A percentile compares a stretch with the other conserved stretches of the same genome.
These are phyloP conservation scores for Ypsolopha sequella DNA, from an alignment of 2,888 invertebrate species.

Conservation along the genomic window DNA sequence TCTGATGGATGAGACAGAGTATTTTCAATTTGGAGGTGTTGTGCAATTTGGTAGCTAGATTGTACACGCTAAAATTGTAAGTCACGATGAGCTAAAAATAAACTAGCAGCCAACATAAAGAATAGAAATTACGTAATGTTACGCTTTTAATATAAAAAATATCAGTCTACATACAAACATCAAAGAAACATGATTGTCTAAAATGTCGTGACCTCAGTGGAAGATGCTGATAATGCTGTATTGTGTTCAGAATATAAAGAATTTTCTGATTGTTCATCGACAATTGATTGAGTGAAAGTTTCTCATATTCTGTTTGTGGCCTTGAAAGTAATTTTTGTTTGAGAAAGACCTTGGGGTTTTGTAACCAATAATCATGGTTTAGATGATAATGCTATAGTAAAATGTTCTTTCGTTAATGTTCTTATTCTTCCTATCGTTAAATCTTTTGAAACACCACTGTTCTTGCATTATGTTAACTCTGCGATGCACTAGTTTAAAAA, in stretches of 20 bases:
- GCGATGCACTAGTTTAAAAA: too few relatives aligned
- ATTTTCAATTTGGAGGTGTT: background rate
- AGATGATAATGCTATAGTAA: background rate
- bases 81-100: background rate
- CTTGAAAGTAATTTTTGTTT: background rate
- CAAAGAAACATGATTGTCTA: background rate
- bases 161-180: background rate
- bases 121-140: background rate
- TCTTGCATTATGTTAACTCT: too few relatives aligned
- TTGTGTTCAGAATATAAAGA: background rate
- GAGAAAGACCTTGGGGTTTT: background rate
- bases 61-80: background rate
- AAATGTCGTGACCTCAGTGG: background rate
- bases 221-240: conserved; percentile 1
- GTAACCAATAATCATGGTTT: background rate
- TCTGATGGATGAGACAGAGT: background rate
- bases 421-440: background rate
- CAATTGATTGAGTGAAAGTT: conserved; percentile 5
- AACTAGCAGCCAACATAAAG: too few relatives aligned
- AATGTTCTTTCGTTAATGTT: background rate
- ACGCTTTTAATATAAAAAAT: background rate
- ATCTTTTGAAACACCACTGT: background rate
- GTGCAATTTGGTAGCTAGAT: background rate
- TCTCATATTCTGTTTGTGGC: background rate
- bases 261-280: conserved; percentile 1